Evolutionary conservation across 2,797 vertebrate genomes (phyloP).

Genomic region (Tamandua tetradactyla): DNA sequence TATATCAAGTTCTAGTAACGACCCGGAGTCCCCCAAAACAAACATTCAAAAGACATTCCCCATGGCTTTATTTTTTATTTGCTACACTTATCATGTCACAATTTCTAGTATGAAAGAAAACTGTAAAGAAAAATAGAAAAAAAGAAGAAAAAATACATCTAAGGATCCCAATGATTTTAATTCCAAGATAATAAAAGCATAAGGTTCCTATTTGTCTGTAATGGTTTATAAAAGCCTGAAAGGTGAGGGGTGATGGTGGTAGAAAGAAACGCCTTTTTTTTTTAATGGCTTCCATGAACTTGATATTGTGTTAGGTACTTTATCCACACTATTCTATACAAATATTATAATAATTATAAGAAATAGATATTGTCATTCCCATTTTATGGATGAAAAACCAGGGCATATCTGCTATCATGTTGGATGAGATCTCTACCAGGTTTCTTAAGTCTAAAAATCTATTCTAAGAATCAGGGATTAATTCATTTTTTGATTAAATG

Average conservation of each 20-base stretch:
- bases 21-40: not conserved
- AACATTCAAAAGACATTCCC: not conserved
- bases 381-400: constrained; percentile 34
- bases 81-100: not conserved
- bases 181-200: constrained; percentile 4
- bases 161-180: not conserved
- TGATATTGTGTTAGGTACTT: not conserved
- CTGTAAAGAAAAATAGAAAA: not conserved
- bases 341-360: not conserved
- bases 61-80: not conserved
- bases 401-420: not conserved
- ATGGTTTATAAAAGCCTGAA: not conserved
- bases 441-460: not conserved
- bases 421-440: not conserved
- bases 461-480: not conserved
- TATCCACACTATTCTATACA: not conserved
- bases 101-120: constrained; percentile 32
- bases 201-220: not conserved
- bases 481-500: constrained; percentile 50
- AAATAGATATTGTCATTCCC: not conserved
- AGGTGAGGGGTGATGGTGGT: not conserved
- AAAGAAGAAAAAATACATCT: not conserved
- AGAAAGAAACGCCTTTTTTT: not conserved
- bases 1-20: not conserved
- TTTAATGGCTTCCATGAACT: not conserved